Evolutionary conservation across 1,140 invertebrate genomes (phyloP).

Genomic region (Drosophila tropicalis): DNA sequence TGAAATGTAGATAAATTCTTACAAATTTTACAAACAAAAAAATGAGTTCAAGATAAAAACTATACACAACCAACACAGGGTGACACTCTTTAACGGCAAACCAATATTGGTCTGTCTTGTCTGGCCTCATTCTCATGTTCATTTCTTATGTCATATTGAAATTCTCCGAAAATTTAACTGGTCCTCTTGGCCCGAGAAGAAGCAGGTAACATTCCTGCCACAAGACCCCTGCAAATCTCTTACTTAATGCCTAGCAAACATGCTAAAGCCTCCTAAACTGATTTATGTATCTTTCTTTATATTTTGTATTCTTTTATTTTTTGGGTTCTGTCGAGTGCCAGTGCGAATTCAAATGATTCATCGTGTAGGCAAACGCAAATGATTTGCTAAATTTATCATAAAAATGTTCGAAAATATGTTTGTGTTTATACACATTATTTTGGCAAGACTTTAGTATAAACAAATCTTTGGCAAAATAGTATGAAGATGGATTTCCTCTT

Average conservation of each 20-base stretch:
- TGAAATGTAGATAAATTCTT: not conserved
- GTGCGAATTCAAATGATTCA: constrained; percentile 30
- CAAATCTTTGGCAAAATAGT: constrained; percentile 35
- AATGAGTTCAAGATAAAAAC: no score
- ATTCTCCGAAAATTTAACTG: constrained; percentile 33
- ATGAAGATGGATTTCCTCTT: constrained; percentile 38
- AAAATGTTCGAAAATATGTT: constrained; percentile 38
- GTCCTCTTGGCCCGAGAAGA: not conserved
- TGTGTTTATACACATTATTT: constrained; percentile 66
- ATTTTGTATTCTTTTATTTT: constrained; percentile 18
- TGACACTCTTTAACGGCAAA: no score
- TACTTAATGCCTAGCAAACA: constrained; percentile 63
- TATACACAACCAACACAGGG: not conserved
- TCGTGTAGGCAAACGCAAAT: constrained; percentile 22
- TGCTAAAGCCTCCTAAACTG: constrained; percentile 49
- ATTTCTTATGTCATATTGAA: constrained; percentile 47
- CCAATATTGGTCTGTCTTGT: no score
- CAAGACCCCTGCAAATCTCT: constrained; percentile 35
- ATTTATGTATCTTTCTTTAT: constrained; percentile 47
- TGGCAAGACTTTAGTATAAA: constrained; percentile 64
- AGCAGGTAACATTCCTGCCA: constrained; percentile 62
- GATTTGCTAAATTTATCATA: constrained; percentile 55
- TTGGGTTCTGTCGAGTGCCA: not conserved
- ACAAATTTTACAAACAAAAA: not conserved
- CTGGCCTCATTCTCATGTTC: not conserved